phyloP scores from a whole-genome alignment of 2,888 invertebrate species.

The Andrena chrysosceles region DNA sequence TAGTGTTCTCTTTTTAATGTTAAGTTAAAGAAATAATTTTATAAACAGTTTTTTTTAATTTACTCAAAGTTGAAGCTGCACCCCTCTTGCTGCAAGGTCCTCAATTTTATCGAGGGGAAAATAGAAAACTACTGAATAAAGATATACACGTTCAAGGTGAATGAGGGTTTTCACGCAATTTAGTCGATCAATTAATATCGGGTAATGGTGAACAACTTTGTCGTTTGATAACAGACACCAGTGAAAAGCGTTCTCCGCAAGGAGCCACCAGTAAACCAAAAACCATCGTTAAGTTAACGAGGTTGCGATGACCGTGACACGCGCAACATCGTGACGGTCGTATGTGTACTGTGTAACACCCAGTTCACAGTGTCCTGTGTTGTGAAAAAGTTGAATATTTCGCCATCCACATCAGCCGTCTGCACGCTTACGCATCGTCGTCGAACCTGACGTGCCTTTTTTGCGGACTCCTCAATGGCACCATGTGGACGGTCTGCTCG shows the following conservation, averaged over 20 bases:
- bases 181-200: not conserved
- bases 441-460: constrained; percentile 57
- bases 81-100: too few species aligned
- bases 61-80: too few species aligned
- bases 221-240: not conserved
- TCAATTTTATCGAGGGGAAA: too few species aligned
- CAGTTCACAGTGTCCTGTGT: constrained; percentile 59
- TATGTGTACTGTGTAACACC: constrained; percentile 37
- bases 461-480: constrained; percentile 35
- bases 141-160: too few species aligned
- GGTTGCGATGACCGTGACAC: constrained; percentile 68
- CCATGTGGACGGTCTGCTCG: constrained; percentile 64
- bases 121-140: too few species aligned
- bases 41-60: too few species aligned
- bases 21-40: too few species aligned
- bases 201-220: not conserved
- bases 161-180: not conserved
- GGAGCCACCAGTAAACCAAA: constrained; percentile 11
- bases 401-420: constrained; percentile 46
- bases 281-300: constrained; percentile 34
- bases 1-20: too few species aligned
- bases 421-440: constrained; percentile 44
- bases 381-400: constrained; percentile 71
- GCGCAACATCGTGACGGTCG: constrained; percentile 57
- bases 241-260: constrained; percentile 2